Percentiles rank a stretch among this genome's conserved stretches.
These are phyloP conservation scores for Cryptoprocta ferox DNA, from an alignment of 2,797 vertebrate genomes.

Conservation along the genomic window DNA sequence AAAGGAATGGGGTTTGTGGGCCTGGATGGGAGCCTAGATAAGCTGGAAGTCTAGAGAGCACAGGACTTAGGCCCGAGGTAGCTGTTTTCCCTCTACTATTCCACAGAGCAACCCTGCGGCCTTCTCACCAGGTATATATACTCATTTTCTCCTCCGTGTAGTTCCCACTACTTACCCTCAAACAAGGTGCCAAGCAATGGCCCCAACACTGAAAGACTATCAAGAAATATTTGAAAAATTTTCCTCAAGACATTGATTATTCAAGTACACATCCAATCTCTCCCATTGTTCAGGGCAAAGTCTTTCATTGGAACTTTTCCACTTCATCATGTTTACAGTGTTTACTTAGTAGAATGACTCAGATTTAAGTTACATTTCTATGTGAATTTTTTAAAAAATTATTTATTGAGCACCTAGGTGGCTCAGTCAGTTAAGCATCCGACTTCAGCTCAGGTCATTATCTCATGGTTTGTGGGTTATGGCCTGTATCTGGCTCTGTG, in stretches of 20 bases:
- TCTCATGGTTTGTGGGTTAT: too few relatives aligned
- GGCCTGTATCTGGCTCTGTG: too few relatives aligned
- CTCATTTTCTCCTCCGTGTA: background rate
- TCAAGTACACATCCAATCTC: background rate
- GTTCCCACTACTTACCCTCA: background rate
- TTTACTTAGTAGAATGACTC: background rate
- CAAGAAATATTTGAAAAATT: background rate
- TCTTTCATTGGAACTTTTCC: background rate
- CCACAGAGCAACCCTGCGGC: background rate
- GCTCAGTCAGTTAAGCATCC: too few relatives aligned
- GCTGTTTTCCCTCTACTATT: background rate
- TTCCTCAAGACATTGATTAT: background rate
- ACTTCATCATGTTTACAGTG: background rate
- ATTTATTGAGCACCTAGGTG: too few relatives aligned
- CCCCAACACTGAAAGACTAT: background rate
- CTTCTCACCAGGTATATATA: background rate
- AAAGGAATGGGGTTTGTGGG: background rate
- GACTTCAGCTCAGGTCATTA: too few relatives aligned
- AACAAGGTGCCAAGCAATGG: background rate
- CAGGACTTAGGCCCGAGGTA: background rate
- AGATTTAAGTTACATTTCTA: background rate
- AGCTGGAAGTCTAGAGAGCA: background rate
- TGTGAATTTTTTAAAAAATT: background rate
- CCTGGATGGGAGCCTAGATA: background rate
- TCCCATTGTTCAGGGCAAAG: background rate